Base-by-base conservation (phyloP, 1,140 invertebrate species). In the Drosophila subobscura region DNA sequence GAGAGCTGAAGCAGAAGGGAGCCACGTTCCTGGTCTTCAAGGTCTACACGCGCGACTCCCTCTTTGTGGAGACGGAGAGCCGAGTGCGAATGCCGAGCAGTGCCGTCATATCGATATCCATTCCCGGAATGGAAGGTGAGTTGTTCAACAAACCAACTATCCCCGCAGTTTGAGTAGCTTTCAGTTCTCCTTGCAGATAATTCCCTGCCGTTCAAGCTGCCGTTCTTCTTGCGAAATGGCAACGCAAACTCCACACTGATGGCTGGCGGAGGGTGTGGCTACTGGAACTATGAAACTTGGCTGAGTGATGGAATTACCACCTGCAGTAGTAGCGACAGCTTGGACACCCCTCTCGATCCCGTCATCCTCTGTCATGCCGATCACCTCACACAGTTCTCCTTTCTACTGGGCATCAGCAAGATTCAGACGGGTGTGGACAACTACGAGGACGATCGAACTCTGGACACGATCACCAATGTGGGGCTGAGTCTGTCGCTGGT, bases 331-430 rank as follows among this genome's bases (percentile, higher is more conserved):
- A 40, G 5, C 5, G 41, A 6, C 7, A 12, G 10, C 5, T 5
- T 20, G 0, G 20, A 50, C 6, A 23, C 41, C 8, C 37, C 16
- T 6, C 7, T 47, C 16, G 5, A 55, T 7, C 42, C 45, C 1
- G 16, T 70, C 1, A 76, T 83, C 20, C 51, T 94, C 6, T 95
- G 94, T 77, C 81, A 92, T 37, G 94, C 93, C 44, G 91, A 93
- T 29, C 94, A 95, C 78, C 90, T 95, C 46, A 95, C 94, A 7
- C 93, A 94, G 90, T 94, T 95, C 76, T 93, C 93, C 0, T 92
- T 94, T 72, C 84, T 95, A 16, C 61, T 94, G 10, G 90, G 92
- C 16, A 89, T 85, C 14, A 76, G 63, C 23, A 79, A 75, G 6
- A 37, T n/a, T 4, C 66, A 57, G 41, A 10, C 22, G 0, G 10